These are phyloP conservation scores for Drosophila virilis DNA, from an alignment of 1,140 invertebrate species.

Conservation along the genomic window DNA sequence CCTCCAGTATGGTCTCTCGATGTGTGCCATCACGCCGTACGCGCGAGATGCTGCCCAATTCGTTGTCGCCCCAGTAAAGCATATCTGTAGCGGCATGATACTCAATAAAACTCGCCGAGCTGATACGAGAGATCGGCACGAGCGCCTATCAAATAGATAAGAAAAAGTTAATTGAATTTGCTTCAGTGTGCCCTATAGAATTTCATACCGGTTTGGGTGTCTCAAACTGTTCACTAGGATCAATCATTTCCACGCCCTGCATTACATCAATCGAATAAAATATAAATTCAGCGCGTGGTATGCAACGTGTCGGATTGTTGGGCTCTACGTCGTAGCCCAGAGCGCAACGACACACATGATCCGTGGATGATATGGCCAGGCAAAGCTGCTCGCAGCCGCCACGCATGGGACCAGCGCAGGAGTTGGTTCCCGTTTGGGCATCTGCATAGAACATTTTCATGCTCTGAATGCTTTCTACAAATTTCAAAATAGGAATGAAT, in stretches of 20 bases:
- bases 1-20: slow-evolving; percentile 86
- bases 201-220: slow-evolving; percentile 56
- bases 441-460: slow-evolving; percentile 90
- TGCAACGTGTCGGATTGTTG: slow-evolving; percentile 84
- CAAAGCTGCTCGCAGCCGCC: slow-evolving; percentile 92
- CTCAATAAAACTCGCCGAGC: slow-evolving; percentile 90
- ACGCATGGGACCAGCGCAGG: slow-evolving; percentile 85
- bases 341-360: slow-evolving; percentile 90
- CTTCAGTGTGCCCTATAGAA: neutral
- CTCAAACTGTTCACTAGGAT: slow-evolving; percentile 60
- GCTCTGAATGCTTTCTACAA: slow-evolving; percentile 86
- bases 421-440: slow-evolving; percentile 86
- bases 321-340: slow-evolving; percentile 88
- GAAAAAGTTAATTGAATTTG: neutral
- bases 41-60: slow-evolving; percentile 89
- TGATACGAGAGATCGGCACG: slow-evolving; percentile 91
- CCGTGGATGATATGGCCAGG: slow-evolving; percentile 87
- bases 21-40: slow-evolving; percentile 91
- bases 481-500: neutral
- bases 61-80: slow-evolving; percentile 93
- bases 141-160: slow-evolving; percentile 85
- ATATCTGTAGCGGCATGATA: slow-evolving; percentile 89
- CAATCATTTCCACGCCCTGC: slow-evolving; percentile 87
- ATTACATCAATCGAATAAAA: slow-evolving; percentile 92
- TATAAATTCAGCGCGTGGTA: slow-evolving; percentile 88